phyloP scores from a whole-genome alignment of 2,797 vertebrate species.

The Gallinago nigripennis region DNA sequence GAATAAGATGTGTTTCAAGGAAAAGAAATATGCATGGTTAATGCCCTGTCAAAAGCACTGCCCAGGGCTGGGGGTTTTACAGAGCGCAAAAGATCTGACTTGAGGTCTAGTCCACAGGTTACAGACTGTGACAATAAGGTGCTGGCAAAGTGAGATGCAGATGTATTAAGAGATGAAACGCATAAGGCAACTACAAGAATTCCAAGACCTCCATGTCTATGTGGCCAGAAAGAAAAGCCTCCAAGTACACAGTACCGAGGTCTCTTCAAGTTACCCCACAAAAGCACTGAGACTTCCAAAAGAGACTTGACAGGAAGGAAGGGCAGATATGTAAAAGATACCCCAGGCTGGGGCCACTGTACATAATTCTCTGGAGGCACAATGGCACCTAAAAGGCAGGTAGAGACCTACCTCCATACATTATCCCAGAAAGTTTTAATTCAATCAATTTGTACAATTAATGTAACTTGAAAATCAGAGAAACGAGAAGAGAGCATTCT shows the following conservation, averaged over 20 bases:
- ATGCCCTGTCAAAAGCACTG: not conserved
- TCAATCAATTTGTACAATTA: not conserved
- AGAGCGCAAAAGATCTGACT: not conserved
- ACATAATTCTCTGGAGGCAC: not conserved
- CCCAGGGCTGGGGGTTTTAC: not conserved
- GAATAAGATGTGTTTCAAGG: not conserved
- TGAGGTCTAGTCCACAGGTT: not conserved
- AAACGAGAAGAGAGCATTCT: not conserved
- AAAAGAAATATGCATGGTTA: not conserved
- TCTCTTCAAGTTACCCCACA: fast-evolving
- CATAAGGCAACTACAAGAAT: not conserved
- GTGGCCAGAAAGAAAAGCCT: not conserved
- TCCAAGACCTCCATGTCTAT: fast-evolving
- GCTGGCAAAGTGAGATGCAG: not conserved
- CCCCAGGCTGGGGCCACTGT: not conserved
- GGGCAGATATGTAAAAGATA: not conserved
- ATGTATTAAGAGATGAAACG: not conserved
- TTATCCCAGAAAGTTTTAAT: not conserved
- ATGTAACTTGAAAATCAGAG: not conserved
- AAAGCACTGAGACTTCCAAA: not conserved
- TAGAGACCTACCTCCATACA: not conserved
- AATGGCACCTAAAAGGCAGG: not conserved
- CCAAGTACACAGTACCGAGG: too few relatives aligned
- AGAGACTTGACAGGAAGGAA: not conserved
- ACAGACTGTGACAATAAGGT: not conserved